Conservation (phyloP, 92 coral and sea anemone genomes). For the Actinostola sp. region DNA sequence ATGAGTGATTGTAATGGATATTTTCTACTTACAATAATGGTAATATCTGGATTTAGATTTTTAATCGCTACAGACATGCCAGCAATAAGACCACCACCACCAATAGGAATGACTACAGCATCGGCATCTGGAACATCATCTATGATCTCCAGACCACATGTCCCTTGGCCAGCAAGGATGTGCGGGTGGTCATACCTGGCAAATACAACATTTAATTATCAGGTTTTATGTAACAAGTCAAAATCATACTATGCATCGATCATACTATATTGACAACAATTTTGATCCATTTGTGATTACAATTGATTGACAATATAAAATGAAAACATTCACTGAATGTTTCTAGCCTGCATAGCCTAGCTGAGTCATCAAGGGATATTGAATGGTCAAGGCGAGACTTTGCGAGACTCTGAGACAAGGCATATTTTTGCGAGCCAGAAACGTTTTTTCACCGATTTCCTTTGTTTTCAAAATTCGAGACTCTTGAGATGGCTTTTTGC, state of each 20-base stretch:
- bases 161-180: slow-evolving; percentile 93
- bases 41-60: slow-evolving; percentile 69
- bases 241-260: background rate
- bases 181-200: slow-evolving; percentile 87
- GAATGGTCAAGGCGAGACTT: no score
- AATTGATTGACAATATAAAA: no score
- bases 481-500: no score
- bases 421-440: no score
- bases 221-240: background rate
- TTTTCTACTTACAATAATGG: slow-evolving; percentile 67
- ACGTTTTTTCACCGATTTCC: no score
- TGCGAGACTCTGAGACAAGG: no score
- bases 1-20: background rate
- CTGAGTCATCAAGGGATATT: no score
- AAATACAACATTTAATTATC: background rate
- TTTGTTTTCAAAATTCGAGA: no score
- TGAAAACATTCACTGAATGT: no score
- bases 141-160: slow-evolving; percentile 85
- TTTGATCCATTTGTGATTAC: no score
- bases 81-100: slow-evolving; percentile 90
- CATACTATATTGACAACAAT: no score
- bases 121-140: slow-evolving; percentile 84
- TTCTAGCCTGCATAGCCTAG: no score
- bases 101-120: slow-evolving; percentile 88
- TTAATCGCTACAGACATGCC: slow-evolving; percentile 89